Evolutionary conservation across 2,888 invertebrate species (phyloP).

Genomic region (Synanthedon tipuliformis): DNA sequence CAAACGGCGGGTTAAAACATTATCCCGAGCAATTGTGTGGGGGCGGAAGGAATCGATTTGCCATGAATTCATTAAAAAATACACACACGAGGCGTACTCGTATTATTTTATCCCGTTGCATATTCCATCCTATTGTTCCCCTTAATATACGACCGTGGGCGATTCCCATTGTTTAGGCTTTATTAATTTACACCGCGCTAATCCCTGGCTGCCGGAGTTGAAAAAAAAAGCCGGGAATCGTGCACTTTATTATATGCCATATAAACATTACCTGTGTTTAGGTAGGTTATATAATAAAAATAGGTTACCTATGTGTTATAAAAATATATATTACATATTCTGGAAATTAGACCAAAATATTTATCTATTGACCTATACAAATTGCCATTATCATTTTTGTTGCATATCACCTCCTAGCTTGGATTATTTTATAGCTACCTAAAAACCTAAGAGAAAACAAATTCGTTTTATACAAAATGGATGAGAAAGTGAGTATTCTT

Average conservation of each 20-base stretch:
- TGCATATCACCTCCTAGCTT: no score
- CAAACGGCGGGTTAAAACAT: slow-evolving; percentile 9
- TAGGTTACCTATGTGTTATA: no score
- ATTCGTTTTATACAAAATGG: no score
- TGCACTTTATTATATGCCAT: slow-evolving; percentile 14
- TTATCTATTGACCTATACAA: no score
- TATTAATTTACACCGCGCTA: slow-evolving; percentile 30
- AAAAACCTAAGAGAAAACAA: no score
- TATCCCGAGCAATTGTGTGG: slow-evolving; percentile 10
- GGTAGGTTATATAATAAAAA: no score
- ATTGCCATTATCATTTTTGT: no score
- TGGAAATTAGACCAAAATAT: no score
- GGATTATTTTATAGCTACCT: no score
- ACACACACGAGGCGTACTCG: slow-evolving; percentile 11
- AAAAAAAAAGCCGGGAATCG: not conserved
- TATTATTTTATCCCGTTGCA: slow-evolving; percentile 23
- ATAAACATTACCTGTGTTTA: slow-evolving; percentile 13
- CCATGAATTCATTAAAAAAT: slow-evolving; percentile 16
- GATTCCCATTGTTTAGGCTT: slow-evolving; percentile 22
- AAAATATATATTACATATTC: no score
- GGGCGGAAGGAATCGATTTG: slow-evolving; percentile 14
- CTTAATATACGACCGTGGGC: slow-evolving; percentile 25
- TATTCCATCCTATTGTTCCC: slow-evolving; percentile 19
- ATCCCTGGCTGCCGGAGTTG: slow-evolving; percentile 12
- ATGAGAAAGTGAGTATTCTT: no score